These are phyloP conservation scores for Olivierus martensii DNA, from an alignment of 1,140 invertebrate genomes.

Conservation along the genomic window DNA sequence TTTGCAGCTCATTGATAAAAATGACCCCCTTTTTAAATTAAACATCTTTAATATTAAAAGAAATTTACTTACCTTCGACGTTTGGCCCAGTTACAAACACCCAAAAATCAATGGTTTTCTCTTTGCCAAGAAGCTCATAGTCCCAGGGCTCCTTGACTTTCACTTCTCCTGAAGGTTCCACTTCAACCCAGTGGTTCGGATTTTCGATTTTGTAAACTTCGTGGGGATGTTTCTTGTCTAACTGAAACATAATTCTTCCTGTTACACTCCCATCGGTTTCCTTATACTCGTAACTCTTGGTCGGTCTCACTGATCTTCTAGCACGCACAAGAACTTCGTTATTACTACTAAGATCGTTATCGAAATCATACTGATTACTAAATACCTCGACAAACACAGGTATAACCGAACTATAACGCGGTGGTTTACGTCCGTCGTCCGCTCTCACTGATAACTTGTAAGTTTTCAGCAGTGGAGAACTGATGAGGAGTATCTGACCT, in stretches of 20 bases:
- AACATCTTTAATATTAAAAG: too few relatives aligned
- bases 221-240: constrained; percentile 80
- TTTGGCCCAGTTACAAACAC: constrained; percentile 32
- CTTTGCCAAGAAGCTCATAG: constrained; percentile 82
- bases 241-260: constrained; percentile 69
- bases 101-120: constrained; percentile 94
- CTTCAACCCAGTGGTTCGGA: constrained; percentile 65
- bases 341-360: too few relatives aligned
- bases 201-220: constrained; percentile 91
- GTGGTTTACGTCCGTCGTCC: constrained; percentile 57
- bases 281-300: constrained; percentile 79
- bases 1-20: too few relatives aligned
- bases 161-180: constrained; percentile 78
- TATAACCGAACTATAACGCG: constrained; percentile 35
- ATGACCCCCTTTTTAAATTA: too few relatives aligned
- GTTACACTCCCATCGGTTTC: constrained; percentile 79
- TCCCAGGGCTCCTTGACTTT: constrained; percentile 92
- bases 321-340: not conserved
- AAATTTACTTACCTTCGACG: too few relatives aligned
- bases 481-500: constrained; percentile 65
- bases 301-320: constrained; percentile 62
- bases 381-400: constrained; percentile 5
- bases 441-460: constrained; percentile 47
- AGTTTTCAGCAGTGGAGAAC: constrained; percentile 22
- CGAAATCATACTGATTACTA: too few relatives aligned